Evolutionary conservation across 2,888 invertebrate species (phyloP).

Genomic region (Zonitis immaculata): DNA sequence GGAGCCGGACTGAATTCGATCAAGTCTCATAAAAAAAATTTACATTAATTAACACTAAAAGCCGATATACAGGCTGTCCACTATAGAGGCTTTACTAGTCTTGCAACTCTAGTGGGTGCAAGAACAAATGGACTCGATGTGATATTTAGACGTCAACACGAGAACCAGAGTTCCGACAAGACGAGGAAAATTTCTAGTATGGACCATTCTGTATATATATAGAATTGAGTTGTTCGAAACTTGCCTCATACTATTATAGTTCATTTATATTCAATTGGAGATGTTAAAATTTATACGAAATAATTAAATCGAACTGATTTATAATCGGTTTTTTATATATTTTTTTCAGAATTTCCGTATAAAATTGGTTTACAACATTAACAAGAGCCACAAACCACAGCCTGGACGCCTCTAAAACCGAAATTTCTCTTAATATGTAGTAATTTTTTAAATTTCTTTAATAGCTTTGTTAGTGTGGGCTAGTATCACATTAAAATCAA

Average conservation of each 20-base stretch:
- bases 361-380: too few species aligned
- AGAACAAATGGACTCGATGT: too few species aligned
- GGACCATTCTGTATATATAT: too few species aligned
- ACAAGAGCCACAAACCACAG: neutral
- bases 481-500: constrained; percentile 27
- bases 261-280: constrained; percentile 40
- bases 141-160: too few species aligned
- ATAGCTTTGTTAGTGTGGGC: constrained; percentile 33
- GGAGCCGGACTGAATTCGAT: constrained; percentile 34
- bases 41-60: constrained; percentile 44
- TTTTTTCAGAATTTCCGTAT: neutral
- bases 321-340: too few species aligned
- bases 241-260: constrained; percentile 28
- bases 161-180: too few species aligned
- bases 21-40: too few species aligned
- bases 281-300: constrained; percentile 25
- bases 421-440: neutral
- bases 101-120: too few species aligned
- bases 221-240: constrained; percentile 37
- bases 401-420: neutral
- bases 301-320: constrained; percentile 31
- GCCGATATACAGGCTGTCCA: too few species aligned
- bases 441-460: neutral
- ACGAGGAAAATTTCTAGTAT: too few species aligned
- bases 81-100: too few species aligned